phyloP scores from a whole-genome alignment of 2,888 invertebrate species.

The Agonopterix subpropinquella region DNA sequence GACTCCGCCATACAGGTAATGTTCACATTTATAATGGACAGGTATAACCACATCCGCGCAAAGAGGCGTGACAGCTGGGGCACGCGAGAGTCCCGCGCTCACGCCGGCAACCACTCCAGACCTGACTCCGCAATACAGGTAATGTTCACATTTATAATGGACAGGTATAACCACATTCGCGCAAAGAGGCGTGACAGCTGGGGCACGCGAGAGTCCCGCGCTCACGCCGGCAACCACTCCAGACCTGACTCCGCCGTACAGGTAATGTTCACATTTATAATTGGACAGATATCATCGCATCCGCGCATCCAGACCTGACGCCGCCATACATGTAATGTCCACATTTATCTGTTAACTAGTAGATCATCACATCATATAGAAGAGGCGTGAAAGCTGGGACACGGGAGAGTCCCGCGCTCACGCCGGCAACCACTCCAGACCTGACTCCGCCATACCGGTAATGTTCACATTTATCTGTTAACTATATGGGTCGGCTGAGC shows the following conservation, averaged over 20 bases:
- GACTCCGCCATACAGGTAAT: no score
- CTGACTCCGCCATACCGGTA: constrained; percentile 68
- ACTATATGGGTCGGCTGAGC: no score
- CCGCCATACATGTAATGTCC: constrained; percentile 57
- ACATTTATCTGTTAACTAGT: no score
- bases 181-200: constrained; percentile 85
- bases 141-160: constrained; percentile 8
- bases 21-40: no score
- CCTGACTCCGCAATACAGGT: constrained; percentile 69
- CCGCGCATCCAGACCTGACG: constrained; percentile 71
- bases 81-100: constrained; percentile 60
- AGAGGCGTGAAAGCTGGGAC: constrained; percentile 83
- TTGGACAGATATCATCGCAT: constrained; percentile 77
- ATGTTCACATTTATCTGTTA: background rate
- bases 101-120: constrained; percentile 53
- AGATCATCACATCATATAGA: no score
- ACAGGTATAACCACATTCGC: constrained; percentile 77
- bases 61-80: constrained; percentile 85
- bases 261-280: constrained; percentile 35
- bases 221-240: constrained; percentile 54
- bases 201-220: constrained; percentile 64
- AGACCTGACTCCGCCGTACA: constrained; percentile 66
- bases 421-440: constrained; percentile 54
- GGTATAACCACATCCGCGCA: constrained; percentile 78
- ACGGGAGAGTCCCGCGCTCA: constrained; percentile 62